Evolutionary conservation across 1,140 invertebrate genomes (phyloP).

Genomic region (Monomorium pharaonis): DNA sequence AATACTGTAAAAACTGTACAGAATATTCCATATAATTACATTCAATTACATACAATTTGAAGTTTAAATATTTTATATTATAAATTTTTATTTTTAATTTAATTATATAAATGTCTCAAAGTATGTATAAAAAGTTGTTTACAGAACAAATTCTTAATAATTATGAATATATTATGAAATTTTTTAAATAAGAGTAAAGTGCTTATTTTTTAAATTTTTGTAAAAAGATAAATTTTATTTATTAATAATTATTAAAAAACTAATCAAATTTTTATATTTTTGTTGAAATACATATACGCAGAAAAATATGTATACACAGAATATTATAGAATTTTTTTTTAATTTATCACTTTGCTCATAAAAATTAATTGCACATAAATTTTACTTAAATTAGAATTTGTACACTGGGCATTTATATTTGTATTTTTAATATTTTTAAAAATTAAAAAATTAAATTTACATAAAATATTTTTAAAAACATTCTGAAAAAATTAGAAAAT

Average conservation of each 20-base stretch:
- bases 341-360: not conserved
- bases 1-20: conserved; percentile 40
- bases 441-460: not conserved
- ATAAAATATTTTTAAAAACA: not conserved
- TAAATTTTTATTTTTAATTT: conserved; percentile 39
- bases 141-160: not conserved
- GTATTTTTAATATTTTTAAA: not conserved
- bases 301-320: not conserved
- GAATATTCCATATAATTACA: conserved; percentile 53
- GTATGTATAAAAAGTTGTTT: conserved; percentile 2
- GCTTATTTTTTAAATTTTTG: not conserved
- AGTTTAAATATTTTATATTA: conserved; percentile 62
- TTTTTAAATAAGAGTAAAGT: no score
- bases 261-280: not conserved
- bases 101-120: conserved; percentile 8
- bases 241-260: not conserved
- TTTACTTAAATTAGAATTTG: not conserved
- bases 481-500: not conserved
- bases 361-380: conserved; percentile 19
- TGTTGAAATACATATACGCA: not conserved
- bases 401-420: not conserved
- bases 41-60: conserved; percentile 54
- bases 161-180: not conserved
- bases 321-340: not conserved
- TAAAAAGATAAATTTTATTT: conserved; percentile 8